Base-by-base conservation (phyloP, 1,140 invertebrate genomes). In the Hermetia illucens region DNA sequence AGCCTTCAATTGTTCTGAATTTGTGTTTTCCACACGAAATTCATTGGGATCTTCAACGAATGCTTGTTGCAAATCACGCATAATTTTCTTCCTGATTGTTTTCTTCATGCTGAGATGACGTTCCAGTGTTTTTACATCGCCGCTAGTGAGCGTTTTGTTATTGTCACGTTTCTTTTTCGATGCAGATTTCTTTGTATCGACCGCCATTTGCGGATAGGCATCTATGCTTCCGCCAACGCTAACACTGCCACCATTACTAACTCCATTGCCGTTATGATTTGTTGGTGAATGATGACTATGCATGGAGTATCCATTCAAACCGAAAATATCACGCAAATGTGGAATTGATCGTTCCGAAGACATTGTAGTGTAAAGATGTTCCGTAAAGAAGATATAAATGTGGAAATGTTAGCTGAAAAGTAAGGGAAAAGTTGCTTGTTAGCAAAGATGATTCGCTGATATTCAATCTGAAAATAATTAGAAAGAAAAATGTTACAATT, bases 71-170 rank as follows among this genome's bases (percentile, higher is more conserved):
- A 86, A 63, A 51, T 85, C 81, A 5, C 82, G 66, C 78, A 84
- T 86, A 47, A 86, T 84, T 61, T 85, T 84, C 59, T 84, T 86
- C 29, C 81, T 60, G 39, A 85, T 84, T 5, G 81, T 85, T 55
- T 86, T 86, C 63, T 86, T 86, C 82, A 86, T 86, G 43, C 81
- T 84, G 37, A 86, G 64, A 55, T 85, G 81, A 41, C 80, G 65
- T 50, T 86, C 82, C 27, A 86, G 58, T 8, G 82, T 81, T 52
- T 82, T 79, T 15, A 81, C 74, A 51, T 82, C 77, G 15, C 69
- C 73, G 44, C 77, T 77, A 6, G 69, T 68, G 41, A 75, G 61
- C 2, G 71, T 70, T 43, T 71, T 69, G 49, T 65, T 72, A 47
- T 74, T 72, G 31, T 76, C 72, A 46, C 72, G 74, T 52, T 71